Conservation (phyloP, 1,140 invertebrate genomes). For the Reticulitermes speratus region DNA sequence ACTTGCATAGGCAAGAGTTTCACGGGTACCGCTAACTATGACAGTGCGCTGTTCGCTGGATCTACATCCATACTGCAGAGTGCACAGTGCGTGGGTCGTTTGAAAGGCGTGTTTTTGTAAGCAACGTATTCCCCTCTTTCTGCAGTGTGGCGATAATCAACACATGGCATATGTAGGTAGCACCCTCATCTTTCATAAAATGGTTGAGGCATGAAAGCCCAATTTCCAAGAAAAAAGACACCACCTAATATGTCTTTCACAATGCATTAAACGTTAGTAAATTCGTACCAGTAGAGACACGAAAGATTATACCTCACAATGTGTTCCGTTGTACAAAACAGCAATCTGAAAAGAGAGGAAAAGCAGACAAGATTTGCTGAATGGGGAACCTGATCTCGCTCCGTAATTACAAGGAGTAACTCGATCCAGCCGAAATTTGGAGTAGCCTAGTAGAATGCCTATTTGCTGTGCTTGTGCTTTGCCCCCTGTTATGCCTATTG, state of each 20-base stretch:
- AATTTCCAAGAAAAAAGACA: not conserved
- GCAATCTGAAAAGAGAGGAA: not conserved
- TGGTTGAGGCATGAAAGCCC: not conserved
- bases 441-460: not conserved
- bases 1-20: too few species aligned
- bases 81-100: not conserved
- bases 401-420: not conserved
- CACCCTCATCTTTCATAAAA: not conserved
- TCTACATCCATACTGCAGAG: not conserved
- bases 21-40: too few species aligned
- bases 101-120: not conserved
- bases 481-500: not conserved
- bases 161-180: not conserved
- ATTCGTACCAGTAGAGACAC: not conserved
- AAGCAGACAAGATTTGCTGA: not conserved
- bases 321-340: not conserved
- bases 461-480: too few species aligned
- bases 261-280: not conserved
- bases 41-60: too few species aligned
- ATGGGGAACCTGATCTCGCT: not conserved
- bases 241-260: not conserved
- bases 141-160: too few species aligned
- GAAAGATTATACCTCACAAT: not conserved
- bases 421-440: not conserved
- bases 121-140: not conserved